These are phyloP conservation scores for Lerista edwardsae DNA, from an alignment of 2,797 vertebrate genomes.

Conservation along the genomic window DNA sequence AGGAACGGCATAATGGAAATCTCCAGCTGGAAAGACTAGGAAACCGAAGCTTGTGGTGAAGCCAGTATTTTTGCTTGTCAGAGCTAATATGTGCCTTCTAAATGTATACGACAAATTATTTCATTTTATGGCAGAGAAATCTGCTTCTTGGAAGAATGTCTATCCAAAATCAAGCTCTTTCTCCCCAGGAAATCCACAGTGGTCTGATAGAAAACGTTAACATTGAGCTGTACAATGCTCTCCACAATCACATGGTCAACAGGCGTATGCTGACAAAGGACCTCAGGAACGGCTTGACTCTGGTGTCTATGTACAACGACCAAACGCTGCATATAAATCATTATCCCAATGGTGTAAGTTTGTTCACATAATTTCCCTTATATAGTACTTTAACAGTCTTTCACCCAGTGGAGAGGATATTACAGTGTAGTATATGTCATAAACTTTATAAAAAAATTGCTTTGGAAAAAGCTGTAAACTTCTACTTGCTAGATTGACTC, in stretches of 20 bases:
- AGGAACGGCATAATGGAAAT: background rate
- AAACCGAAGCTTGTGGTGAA: background rate
- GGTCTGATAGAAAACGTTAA: conserved; percentile 95
- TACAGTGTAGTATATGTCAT: background rate
- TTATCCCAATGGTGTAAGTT: conserved; percentile 93
- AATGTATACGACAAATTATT: background rate
- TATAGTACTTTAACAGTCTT: background rate
- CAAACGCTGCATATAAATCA: conserved; percentile 91
- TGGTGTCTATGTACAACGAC: conserved; percentile 92
- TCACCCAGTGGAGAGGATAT: background rate
- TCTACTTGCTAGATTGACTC: background rate
- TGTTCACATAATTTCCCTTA: background rate
- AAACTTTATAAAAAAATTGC: background rate
- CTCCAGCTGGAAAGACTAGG: background rate
- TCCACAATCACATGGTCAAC: conserved; percentile 95
- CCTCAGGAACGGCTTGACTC: conserved; percentile 88
- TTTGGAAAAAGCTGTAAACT: fast-evolving
- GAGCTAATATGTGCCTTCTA: background rate
- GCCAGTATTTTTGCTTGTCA: fast-evolving
- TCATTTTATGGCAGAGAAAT: background rate
- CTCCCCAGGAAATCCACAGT: conserved; percentile 79
- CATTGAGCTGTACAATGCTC: conserved; percentile 93
- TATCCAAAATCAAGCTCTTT: conserved; percentile 27
- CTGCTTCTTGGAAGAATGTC: background rate
- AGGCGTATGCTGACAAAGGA: conserved; percentile 94